Conservation (phyloP, 1,140 invertebrate species). For the Drosophila elegans region DNA sequence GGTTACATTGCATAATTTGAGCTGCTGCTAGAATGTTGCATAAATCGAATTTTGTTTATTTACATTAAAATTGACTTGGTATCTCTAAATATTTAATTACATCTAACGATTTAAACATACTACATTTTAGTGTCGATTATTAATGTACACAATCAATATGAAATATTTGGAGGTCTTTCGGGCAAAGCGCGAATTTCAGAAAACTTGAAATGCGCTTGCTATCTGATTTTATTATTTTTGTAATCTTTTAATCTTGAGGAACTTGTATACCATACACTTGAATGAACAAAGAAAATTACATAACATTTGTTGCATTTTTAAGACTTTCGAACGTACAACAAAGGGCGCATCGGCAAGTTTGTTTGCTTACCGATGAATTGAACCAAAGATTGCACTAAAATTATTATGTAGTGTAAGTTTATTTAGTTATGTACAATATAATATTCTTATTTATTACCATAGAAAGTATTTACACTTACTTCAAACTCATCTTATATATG, state of each 20-base stretch:
- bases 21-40: slow-evolving; percentile 18
- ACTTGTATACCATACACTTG: slow-evolving; percentile 84
- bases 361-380: slow-evolving; percentile 22
- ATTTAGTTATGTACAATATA: slow-evolving; percentile 51
- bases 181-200: slow-evolving; percentile 53
- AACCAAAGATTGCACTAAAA: slow-evolving; percentile 81
- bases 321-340: slow-evolving; percentile 37
- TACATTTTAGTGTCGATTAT: slow-evolving; percentile 36
- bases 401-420: slow-evolving; percentile 65
- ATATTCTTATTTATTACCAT: slow-evolving; percentile 8
- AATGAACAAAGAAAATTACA: slow-evolving; percentile 84
- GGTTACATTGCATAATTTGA: slow-evolving; percentile 57
- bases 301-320: slow-evolving; percentile 77
- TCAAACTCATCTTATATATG: slow-evolving; percentile 32
- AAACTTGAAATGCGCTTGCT: slow-evolving; percentile 56
- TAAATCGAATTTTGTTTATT: slow-evolving; percentile 31
- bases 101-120: slow-evolving; percentile 30
- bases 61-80: slow-evolving; percentile 71
- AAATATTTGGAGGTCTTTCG: slow-evolving; percentile 74
- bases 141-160: slow-evolving; percentile 65
- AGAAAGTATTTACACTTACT: slow-evolving; percentile 44
- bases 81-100: slow-evolving; percentile 31
- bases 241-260: slow-evolving; percentile 80
- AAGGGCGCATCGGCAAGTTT: slow-evolving; percentile 28
- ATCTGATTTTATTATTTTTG: slow-evolving; percentile 61